Conservation (phyloP, 2,113 vertebrate genomes). For the Rhombomys opimus region DNA sequence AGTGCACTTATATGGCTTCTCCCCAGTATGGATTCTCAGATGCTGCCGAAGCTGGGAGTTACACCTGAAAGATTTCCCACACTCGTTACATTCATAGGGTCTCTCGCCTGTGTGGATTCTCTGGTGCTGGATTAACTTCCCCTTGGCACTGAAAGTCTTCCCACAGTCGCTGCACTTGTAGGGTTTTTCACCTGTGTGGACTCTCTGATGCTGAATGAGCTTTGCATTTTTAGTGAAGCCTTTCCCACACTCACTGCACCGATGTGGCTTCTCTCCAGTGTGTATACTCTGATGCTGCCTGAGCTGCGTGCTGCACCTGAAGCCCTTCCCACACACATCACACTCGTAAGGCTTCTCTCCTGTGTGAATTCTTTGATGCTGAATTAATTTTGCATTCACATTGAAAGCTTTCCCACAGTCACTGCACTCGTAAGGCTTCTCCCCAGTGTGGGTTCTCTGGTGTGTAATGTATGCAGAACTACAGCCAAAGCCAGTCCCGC, state of each 20-base stretch:
- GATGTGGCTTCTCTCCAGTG: constrained; percentile 77
- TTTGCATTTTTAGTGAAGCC: constrained; percentile 77
- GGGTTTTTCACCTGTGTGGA: constrained; percentile 80
- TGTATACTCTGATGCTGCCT: constrained; percentile 78
- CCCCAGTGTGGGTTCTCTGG: constrained; percentile 80
- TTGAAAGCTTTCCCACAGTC: constrained; percentile 81
- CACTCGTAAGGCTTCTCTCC: constrained; percentile 82
- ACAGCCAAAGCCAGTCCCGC: constrained; percentile 76
- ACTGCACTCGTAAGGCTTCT: constrained; percentile 78
- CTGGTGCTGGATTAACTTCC: constrained; percentile 77
- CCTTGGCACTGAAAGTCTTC: constrained; percentile 78
- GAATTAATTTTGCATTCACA: constrained; percentile 79
- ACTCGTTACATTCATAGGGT: constrained; percentile 82
- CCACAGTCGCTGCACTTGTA: constrained; percentile 77
- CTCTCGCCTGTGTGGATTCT: constrained; percentile 83
- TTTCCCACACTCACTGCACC: constrained; percentile 78
- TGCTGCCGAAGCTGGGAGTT: constrained; percentile 83
- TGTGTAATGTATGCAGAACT: constrained; percentile 79
- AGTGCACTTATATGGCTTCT: constrained; percentile 82
- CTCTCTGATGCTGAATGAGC: constrained; percentile 77
- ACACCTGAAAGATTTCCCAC: constrained; percentile 83
- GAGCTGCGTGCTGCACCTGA: constrained; percentile 79
- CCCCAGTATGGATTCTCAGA: constrained; percentile 82
- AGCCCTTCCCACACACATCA: constrained; percentile 75
- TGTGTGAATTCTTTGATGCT: constrained; percentile 79